Evolutionary conservation across 2,888 invertebrate genomes (phyloP), one percentile per base, ranked within the genome.

Genomic region (Actias luna): DNA sequence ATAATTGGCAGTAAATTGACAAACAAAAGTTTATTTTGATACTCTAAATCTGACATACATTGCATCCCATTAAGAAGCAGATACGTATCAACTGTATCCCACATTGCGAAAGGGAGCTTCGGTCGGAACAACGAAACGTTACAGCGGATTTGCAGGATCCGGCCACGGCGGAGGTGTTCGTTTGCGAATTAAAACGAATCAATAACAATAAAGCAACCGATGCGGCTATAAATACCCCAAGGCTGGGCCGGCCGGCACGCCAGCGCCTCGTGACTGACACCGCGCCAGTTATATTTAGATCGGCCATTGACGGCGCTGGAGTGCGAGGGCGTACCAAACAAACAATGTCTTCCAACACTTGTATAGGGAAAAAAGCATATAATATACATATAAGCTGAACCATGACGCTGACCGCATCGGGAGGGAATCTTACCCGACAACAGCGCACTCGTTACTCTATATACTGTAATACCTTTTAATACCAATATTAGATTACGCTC

Each of bases 291-390:
- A 78, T 73, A 76, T 71, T 74, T 80, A 80, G 71, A 69, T 62
- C 63, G 55, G 57, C 71, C 73, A 73, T 78, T 79, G 82, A 78
- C 74, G 74, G 78, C 71, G 79, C 81, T 75, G 81, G 80, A 83
- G 80, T 82, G 81, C 81, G 81, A 70, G 79, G 84, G 82, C 82
- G 81, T 74, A 75, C 75, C 78, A 84, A 80, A 85, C 79, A 85
- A 86, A 84, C 83, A 59, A 70, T 68, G 61, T 65, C 67, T 64
- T 62, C 46, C 65, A n/a, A 61, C 61, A 67, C 65, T 72, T 65
- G 46, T 65, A 50, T 25, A 50, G 12, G 25, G 25, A 50, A 50
- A 50, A 50, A 50, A 12, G 25, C 39, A 39, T 5, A 39, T 39
- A 18, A 18, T 2, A 42, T 7, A 5, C 1, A 7, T 46, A 46